phyloP scores from a whole-genome alignment of 1,140 invertebrate species.

The Tyrophagus putrescentiae region DNA sequence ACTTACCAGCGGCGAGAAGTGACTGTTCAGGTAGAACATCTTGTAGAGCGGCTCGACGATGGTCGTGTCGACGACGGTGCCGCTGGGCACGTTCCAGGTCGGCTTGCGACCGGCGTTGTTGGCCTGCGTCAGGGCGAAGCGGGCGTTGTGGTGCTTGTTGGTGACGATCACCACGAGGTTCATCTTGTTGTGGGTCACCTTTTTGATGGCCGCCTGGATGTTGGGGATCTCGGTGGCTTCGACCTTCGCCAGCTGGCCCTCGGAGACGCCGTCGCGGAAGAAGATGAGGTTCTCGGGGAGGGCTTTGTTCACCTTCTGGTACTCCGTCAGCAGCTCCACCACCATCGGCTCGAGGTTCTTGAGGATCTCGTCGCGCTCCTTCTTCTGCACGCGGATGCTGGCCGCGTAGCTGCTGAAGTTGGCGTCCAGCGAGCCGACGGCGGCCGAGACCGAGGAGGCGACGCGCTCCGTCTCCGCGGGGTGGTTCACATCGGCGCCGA shows the following conservation, averaged over 20 bases:
- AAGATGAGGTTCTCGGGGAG: conserved; percentile 53
- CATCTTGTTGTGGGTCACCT: conserved; percentile 45
- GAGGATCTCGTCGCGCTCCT: conserved; percentile 15
- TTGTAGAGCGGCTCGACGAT: conserved; percentile 1
- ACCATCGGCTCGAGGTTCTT: conserved; percentile 6
- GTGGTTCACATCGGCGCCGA: conserved; percentile 63
- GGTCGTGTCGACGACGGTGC: conserved; percentile 12
- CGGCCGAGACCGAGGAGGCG: conserved; percentile 67
- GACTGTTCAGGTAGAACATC: conserved; percentile 9
- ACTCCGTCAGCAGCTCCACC: conserved; percentile 34
- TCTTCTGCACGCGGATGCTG: conserved; percentile 16
- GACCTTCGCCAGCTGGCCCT: conserved; percentile 47
- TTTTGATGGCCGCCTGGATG: conserved; percentile 20
- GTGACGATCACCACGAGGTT: conserved; percentile 59
- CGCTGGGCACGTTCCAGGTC: conserved; percentile 36
- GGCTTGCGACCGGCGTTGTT: conserved; percentile 21
- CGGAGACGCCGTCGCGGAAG: conserved; percentile 56
- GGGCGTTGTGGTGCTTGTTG: conserved; percentile 21
- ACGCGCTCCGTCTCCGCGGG: conserved; percentile 47
- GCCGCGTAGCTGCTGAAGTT: conserved; percentile 11
- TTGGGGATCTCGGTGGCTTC: conserved; percentile 22
- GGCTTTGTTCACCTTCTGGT: conserved; percentile 29
- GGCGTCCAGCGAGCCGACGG: conserved; percentile 29
- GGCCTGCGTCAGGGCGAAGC: conserved; percentile 13
- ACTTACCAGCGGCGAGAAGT: conserved; percentile 31